Percentiles rank a stretch among this genome's conserved stretches.
Evolutionary conservation across 2,888 invertebrate species (phyloP).

Genomic region (Cantharis rustica): DNA sequence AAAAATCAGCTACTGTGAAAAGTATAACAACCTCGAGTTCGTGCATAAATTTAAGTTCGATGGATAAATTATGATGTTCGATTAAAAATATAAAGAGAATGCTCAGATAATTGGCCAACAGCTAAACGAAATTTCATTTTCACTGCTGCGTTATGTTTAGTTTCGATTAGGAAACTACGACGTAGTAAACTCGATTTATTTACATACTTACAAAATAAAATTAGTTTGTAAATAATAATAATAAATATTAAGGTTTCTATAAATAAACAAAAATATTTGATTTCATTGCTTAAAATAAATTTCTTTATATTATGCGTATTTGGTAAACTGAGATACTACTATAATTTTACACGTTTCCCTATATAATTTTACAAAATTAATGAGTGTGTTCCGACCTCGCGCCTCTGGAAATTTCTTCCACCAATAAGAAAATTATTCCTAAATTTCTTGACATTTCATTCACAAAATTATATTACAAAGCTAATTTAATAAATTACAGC

Average conservation of each 20-base stretch:
- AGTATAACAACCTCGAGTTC: conserved; percentile 2
- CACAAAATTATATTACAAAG: neutral
- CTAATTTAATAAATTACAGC: neutral
- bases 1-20: neutral
- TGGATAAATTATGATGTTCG: neutral
- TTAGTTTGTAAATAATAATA: no score
- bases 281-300: neutral
- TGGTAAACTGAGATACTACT: no score
- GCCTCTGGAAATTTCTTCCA: neutral
- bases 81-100: neutral
- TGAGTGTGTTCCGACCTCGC: neutral
- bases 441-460: neutral
- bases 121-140: neutral
- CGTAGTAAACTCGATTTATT: no score
- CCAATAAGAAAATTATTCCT: neutral
- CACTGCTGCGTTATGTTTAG: neutral
- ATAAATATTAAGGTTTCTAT: no score
- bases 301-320: neutral
- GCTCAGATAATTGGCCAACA: neutral
- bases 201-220: no score
- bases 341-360: no score
- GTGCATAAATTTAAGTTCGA: conserved; percentile 6
- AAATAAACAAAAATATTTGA: no score
- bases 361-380: neutral
- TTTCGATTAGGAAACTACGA: neutral